Base-by-base conservation (phyloP, 1,140 invertebrate species). In the Coenobita brevimanus region DNA sequence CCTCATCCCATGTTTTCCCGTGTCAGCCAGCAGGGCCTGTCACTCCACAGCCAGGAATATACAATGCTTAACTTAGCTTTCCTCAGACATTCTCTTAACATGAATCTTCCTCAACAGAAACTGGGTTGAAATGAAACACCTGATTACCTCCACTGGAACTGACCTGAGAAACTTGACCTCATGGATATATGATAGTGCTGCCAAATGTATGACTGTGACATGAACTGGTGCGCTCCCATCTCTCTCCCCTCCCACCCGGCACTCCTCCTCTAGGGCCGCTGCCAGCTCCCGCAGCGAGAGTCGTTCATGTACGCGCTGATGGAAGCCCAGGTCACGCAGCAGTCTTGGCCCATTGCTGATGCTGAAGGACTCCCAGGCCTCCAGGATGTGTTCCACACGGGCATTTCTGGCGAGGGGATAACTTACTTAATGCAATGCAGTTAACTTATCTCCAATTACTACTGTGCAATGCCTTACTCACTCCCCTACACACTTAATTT, bases 251-350 rank as follows among this genome's bases (percentile, higher is more conserved):
- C 71, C 33, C 10, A 93, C 93, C 88, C 94, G 94, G 15, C 96
- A 91, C 92, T 97, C 96, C 80, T 97, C 95, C 89, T 97, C 96
- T 75, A 98, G 92, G 2, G 95, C 94, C 82, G 93, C 94, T n/a
- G 95, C 94, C 64, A 98, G 92, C 76, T 97, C 96, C 0, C 92
- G 91, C 1, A 97, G 92, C 81, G 94, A 95, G 15, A 97, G 93
- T 43, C 95, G 93, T 1, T 94, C 92, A 27, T 93, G 93, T 4
- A 91, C 15, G 78, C 90, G 88, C 90, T 92, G 81, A 0, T 75
- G 94, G 91, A 97, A 96, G 30, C 96, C 96, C 13, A 97, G 92
- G 75, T 96, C 95, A 57, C 95, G 92, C 4, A 97, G 92, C 15
- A 97, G 91, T 0, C 93, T 92, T 41, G 93, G 92, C 17, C 95